phyloP scores from a whole-genome alignment of 2,888 invertebrate genomes.

The Synanthedon vespiformis region DNA sequence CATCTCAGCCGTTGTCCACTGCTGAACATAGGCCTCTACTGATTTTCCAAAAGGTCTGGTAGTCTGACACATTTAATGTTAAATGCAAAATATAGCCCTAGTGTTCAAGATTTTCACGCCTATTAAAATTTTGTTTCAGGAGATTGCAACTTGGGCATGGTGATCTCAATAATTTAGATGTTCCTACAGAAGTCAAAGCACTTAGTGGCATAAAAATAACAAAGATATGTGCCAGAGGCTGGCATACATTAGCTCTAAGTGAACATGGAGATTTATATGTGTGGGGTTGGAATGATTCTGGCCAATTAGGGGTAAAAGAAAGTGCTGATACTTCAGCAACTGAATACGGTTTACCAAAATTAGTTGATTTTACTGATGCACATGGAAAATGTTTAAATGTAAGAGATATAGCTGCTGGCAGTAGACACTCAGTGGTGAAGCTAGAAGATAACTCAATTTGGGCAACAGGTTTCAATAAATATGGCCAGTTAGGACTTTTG shows the following conservation, averaged over 20 bases:
- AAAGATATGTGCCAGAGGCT: slow-evolving; percentile 83
- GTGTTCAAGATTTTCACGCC: neutral
- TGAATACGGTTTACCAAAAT: slow-evolving; percentile 29
- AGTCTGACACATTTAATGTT: neutral
- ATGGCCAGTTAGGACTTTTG: slow-evolving; percentile 78
- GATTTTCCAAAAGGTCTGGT: no score
- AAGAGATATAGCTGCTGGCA: slow-evolving; percentile 79
- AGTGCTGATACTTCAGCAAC: slow-evolving; percentile 25
- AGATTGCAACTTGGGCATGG: slow-evolving; percentile 90
- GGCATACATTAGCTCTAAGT: slow-evolving; percentile 87
- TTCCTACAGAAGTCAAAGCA: slow-evolving; percentile 77
- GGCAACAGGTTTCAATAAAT: slow-evolving; percentile 85
- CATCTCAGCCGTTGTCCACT: no score
- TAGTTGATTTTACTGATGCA: slow-evolving; percentile 47
- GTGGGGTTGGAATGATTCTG: slow-evolving; percentile 93
- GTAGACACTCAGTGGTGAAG: slow-evolving; percentile 78
- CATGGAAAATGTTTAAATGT: slow-evolving; percentile 54
- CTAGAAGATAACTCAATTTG: slow-evolving; percentile 77
- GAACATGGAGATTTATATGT: slow-evolving; percentile 84
- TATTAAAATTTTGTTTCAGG: slow-evolving; percentile 55
- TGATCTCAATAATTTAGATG: slow-evolving; percentile 71
- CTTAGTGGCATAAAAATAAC: slow-evolving; percentile 80
- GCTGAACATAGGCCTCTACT: no score
- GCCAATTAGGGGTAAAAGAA: slow-evolving; percentile 80
- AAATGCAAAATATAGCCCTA: neutral